phyloP scores from a whole-genome alignment of 2,113 vertebrate species.

The Clupea harengus region DNA sequence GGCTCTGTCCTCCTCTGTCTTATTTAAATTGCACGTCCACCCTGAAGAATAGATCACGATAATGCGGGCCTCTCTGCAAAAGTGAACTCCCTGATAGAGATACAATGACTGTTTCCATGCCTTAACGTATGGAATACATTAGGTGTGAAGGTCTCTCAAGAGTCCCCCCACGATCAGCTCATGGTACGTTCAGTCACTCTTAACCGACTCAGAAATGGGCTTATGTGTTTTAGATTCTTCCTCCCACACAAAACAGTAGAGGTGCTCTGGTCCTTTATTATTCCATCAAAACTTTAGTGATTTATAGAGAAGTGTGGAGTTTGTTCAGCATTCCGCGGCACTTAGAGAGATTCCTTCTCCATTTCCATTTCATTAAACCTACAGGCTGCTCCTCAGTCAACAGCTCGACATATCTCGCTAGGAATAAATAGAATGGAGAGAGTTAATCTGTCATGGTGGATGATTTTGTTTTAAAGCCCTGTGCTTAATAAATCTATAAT shows the following conservation, averaged over 20 bases:
- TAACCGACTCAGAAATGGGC: background rate
- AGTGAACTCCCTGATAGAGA: constrained; percentile 36
- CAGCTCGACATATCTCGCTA: constrained; percentile 55
- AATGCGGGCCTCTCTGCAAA: background rate
- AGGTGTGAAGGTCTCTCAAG: constrained; percentile 26
- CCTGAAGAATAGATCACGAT: constrained; percentile 7
- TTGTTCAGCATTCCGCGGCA: constrained; percentile 57
- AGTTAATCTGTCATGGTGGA: constrained; percentile 56
- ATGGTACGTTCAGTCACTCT: background rate
- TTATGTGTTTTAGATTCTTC: constrained; percentile 32
- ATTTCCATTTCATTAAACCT: constrained; percentile 72
- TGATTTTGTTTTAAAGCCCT: constrained; percentile 43
- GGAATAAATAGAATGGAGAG: constrained; percentile 59
- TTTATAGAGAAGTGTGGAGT: constrained; percentile 59
- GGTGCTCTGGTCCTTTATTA: constrained; percentile 32
- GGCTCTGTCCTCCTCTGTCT: constrained; percentile 19
- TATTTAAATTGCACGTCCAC: background rate
- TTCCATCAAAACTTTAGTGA: constrained; percentile 53
- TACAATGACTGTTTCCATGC: constrained; percentile 28
- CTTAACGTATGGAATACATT: constrained; percentile 16
- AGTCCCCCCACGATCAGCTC: constrained; percentile 26
- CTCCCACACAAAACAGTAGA: constrained; percentile 44
- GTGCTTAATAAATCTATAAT: constrained; percentile 64
- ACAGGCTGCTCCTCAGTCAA: constrained; percentile 59
- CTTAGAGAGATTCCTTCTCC: constrained; percentile 55